phyloP scores from a whole-genome alignment of 92 coral and sea anemone genomes.

The Umimayanthus chanpuru region DNA sequence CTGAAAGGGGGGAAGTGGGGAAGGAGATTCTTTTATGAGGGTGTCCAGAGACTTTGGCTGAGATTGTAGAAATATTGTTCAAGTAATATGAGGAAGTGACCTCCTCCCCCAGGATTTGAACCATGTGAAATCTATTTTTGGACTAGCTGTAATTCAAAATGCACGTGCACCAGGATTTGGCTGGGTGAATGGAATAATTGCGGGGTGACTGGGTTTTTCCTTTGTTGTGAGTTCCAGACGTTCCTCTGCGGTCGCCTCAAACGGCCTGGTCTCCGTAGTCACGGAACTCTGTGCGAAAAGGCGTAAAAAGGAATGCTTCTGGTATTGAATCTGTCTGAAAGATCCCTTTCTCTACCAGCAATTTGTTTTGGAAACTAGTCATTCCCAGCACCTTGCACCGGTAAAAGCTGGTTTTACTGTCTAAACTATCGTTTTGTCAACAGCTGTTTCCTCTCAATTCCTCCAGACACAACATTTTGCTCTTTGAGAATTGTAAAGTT shows the following conservation, averaged over 20 bases:
- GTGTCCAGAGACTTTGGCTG: too few relatives aligned
- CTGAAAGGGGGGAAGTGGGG: too few relatives aligned
- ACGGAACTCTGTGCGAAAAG: background rate
- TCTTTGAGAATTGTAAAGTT: background rate
- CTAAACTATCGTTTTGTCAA: background rate
- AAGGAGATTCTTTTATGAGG: too few relatives aligned
- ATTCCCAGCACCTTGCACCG: background rate
- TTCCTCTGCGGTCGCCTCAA: background rate
- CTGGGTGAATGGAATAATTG: background rate
- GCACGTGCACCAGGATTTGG: background rate
- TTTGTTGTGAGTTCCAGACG: slow-evolving; percentile 23
- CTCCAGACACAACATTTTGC: background rate
- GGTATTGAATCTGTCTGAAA: background rate
- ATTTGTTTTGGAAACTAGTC: background rate
- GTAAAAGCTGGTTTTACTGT: background rate
- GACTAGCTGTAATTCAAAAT: background rate
- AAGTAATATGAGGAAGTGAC: background rate
- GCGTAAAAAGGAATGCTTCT: background rate
- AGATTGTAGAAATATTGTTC: too few relatives aligned
- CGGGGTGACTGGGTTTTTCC: background rate
- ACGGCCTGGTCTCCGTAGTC: background rate
- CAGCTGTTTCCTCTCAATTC: background rate
- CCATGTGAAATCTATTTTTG: slow-evolving; percentile 19
- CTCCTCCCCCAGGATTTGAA: background rate
- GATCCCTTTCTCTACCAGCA: background rate